These are phyloP conservation scores for Chloromyia formosa DNA, from an alignment of 2,888 invertebrate species.

Conservation along the genomic window DNA sequence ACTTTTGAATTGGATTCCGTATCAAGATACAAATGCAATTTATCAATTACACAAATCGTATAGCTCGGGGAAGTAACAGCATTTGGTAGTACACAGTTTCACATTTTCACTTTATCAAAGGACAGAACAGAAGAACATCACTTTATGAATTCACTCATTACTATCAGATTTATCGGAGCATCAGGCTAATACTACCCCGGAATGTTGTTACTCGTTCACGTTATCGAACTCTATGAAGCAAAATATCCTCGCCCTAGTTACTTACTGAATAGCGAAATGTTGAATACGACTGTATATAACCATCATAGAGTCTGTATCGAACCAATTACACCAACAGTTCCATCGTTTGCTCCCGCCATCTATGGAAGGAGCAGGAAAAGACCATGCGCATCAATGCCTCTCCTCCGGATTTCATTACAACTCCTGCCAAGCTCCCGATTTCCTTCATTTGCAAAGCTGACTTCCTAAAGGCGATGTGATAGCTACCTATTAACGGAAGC, in stretches of 20 bases:
- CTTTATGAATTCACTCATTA: neutral
- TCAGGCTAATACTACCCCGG: constrained; percentile 11
- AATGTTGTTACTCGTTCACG: constrained; percentile 21
- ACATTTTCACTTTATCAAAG: constrained; percentile 9
- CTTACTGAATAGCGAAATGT: constrained; percentile 27
- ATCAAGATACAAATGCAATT: constrained; percentile 1
- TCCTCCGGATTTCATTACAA: neutral
- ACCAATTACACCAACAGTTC: neutral
- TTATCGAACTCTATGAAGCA: constrained; percentile 10
- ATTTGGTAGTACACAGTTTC: neutral
- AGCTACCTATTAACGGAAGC: constrained; percentile 15
- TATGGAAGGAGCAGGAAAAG: constrained; percentile 1
- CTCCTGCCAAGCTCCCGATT: constrained; percentile 10
- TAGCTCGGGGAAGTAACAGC: neutral
- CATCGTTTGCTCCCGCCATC: neutral
- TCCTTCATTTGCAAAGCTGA: constrained; percentile 3
- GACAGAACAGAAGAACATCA: neutral
- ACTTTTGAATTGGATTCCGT: neutral
- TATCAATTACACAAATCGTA: neutral
- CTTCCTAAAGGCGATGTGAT: constrained; percentile 12
- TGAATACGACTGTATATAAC: constrained; percentile 19
- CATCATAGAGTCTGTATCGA: constrained; percentile 7
- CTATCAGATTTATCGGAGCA: constrained; percentile 9
- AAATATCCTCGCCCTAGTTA: constrained; percentile 36
- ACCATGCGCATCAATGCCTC: constrained; percentile 18